phyloP scores from a whole-genome alignment of 2,797 vertebrate species.

The Ispidina lecontei region DNA sequence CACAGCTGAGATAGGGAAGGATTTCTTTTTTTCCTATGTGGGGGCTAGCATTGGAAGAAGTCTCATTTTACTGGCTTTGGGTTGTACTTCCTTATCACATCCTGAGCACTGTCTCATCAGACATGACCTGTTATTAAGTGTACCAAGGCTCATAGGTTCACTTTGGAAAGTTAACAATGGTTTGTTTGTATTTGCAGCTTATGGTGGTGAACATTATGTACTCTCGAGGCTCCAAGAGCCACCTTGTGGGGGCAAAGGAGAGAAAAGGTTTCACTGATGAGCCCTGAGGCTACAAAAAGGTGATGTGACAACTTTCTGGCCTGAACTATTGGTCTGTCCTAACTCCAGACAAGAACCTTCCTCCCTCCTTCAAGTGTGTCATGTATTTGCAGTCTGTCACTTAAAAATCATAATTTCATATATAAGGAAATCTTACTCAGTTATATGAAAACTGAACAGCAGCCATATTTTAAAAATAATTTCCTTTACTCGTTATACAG shows the following conservation, averaged over 20 bases:
- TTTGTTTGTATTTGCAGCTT: background rate
- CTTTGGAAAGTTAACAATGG: background rate
- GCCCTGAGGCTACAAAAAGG: background rate
- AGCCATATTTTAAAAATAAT: background rate
- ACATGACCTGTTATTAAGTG: accelerated
- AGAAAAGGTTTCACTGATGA: background rate
- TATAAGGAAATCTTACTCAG: background rate
- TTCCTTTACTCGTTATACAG: background rate
- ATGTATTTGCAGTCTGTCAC: background rate
- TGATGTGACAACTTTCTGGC: background rate
- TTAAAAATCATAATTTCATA: background rate
- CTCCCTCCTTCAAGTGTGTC: background rate
- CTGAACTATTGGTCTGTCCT: background rate
- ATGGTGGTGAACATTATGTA: background rate
- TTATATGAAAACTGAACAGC: background rate
- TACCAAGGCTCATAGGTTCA: background rate
- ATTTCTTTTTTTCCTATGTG: background rate
- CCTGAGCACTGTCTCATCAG: background rate
- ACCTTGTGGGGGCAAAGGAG: background rate
- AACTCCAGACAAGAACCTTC: background rate
- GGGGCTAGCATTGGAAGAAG: background rate
- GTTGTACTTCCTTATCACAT: background rate
- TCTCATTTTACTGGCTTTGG: background rate
- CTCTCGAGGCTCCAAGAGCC: background rate
- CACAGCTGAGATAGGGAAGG: background rate